Conservation (phyloP, 2,888 invertebrate genomes). For the Drosophila kokeensis region DNA sequence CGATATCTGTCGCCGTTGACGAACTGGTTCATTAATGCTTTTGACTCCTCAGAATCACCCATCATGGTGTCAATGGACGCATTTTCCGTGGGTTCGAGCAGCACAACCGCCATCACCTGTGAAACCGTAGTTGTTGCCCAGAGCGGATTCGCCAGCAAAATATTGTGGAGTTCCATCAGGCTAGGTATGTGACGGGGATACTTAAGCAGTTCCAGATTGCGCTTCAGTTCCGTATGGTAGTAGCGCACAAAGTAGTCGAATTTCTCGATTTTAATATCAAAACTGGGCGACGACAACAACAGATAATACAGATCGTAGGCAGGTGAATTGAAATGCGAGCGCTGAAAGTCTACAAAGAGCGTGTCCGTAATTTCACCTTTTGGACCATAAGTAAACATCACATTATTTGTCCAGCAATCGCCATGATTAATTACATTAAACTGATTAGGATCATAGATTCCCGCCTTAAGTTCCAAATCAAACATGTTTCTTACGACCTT, state of each 20-base stretch:
- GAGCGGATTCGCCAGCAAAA: slow-evolving; percentile 21
- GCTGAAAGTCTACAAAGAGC: too few species aligned
- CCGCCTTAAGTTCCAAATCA: slow-evolving; percentile 1
- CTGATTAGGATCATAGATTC: slow-evolving; percentile 46
- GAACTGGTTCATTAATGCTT: slow-evolving; percentile 41
- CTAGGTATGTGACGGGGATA: slow-evolving; percentile 67
- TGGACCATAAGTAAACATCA: slow-evolving; percentile 73
- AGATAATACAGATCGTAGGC: too few species aligned
- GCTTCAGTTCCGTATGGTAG: slow-evolving; percentile 75
- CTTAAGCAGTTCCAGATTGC: slow-evolving; percentile 65
- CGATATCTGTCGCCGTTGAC: slow-evolving; percentile 59
- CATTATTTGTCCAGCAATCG: slow-evolving; percentile 82
- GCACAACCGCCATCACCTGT: slow-evolving; percentile 51
- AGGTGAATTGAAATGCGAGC: too few species aligned
- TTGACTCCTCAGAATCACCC: slow-evolving; percentile 27
- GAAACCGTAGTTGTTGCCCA: slow-evolving; percentile 45
- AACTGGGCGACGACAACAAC: too few species aligned
- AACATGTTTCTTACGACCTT: slow-evolving; percentile 7
- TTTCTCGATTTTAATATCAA: slow-evolving; percentile 21
- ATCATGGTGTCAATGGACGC: slow-evolving; percentile 66
- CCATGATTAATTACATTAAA: slow-evolving; percentile 80
- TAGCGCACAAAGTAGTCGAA: slow-evolving; percentile 82
- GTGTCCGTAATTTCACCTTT: slow-evolving; percentile 62
- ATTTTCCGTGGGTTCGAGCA: slow-evolving; percentile 66
- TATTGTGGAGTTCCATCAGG: slow-evolving; percentile 44